Percentiles rank a stretch among this genome's conserved stretches.
phyloP scores from a whole-genome alignment of 2,113 vertebrate species.

The Petrocephalus microphthalmus region DNA sequence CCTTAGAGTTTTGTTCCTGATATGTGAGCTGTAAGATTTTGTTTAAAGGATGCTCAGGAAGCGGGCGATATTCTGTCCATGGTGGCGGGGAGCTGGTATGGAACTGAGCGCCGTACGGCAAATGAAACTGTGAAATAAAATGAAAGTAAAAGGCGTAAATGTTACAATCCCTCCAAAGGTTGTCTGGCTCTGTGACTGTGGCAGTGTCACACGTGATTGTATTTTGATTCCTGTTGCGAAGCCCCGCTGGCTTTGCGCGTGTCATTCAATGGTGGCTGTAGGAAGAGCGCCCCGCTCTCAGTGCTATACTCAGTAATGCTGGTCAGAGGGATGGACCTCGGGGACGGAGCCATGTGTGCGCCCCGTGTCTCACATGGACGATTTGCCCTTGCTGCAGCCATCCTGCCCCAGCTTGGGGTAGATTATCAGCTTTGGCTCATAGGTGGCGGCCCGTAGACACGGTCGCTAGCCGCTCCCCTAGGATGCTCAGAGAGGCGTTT shows the following conservation, averaged over 20 bases:
- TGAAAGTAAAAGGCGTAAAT: neutral
- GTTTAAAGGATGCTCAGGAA: neutral
- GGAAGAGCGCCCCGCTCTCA: neutral
- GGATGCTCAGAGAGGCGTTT: constrained; percentile 9
- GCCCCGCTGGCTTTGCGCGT: neutral
- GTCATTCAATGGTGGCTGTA: neutral
- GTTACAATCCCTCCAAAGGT: neutral
- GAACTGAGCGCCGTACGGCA: neutral
- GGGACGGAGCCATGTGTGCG: neutral
- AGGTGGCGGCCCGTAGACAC: neutral
- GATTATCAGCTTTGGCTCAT: constrained; percentile 12
- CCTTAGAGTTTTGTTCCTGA: neutral
- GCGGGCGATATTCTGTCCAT: neutral
- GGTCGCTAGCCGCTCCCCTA: neutral
- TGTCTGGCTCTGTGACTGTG: neutral
- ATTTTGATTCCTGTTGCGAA: neutral
- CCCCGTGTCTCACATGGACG: neutral
- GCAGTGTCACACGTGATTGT: neutral
- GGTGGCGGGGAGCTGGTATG: neutral
- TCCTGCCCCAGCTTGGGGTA: neutral
- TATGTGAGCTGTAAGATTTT: neutral
- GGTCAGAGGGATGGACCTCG: constrained; percentile 10
- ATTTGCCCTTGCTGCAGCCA: neutral
- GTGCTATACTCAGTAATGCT: constrained; percentile 8
- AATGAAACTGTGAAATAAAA: neutral